Percentiles rank a stretch among this genome's conserved stretches.
Conservation (phyloP, 1,140 invertebrate genomes). For the Dendroctonus ponderosae region DNA sequence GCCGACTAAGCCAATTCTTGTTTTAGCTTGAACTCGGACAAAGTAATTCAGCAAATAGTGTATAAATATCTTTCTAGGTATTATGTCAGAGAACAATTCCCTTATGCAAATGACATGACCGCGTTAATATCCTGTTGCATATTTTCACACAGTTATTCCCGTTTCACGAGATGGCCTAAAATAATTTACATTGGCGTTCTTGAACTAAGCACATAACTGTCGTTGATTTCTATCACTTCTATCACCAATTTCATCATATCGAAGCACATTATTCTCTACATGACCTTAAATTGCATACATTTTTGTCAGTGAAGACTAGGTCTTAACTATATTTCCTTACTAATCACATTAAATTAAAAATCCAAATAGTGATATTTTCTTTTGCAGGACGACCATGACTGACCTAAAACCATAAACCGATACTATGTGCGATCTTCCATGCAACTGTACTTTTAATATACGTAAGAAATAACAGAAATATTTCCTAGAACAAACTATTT, state of each 20-base stretch:
- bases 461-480: slow-evolving; percentile 10
- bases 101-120: slow-evolving; percentile 31
- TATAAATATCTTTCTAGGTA: slow-evolving; percentile 14
- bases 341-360: no score
- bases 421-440: slow-evolving; percentile 9
- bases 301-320: no score
- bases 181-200: slow-evolving; percentile 13
- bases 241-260: not conserved
- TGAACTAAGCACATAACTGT: not conserved
- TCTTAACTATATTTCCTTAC: no score
- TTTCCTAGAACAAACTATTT: slow-evolving; percentile 24
- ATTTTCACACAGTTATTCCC: slow-evolving; percentile 33
- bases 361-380: no score
- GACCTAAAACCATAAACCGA: not conserved
- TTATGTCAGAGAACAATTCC: slow-evolving; percentile 33
- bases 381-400: no score
- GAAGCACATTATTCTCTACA: no score
- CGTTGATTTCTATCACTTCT: not conserved
- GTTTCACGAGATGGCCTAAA: slow-evolving; percentile 12
- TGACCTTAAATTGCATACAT: no score
- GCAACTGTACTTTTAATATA: slow-evolving; percentile 28
- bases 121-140: slow-evolving; percentile 33
- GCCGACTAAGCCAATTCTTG: not conserved
- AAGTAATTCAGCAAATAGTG: slow-evolving; percentile 8
- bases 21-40: slow-evolving; percentile 2